These are phyloP conservation scores for Psococerastis gibbosa DNA, from an alignment of 2,888 invertebrate species.

Conservation along the genomic window DNA sequence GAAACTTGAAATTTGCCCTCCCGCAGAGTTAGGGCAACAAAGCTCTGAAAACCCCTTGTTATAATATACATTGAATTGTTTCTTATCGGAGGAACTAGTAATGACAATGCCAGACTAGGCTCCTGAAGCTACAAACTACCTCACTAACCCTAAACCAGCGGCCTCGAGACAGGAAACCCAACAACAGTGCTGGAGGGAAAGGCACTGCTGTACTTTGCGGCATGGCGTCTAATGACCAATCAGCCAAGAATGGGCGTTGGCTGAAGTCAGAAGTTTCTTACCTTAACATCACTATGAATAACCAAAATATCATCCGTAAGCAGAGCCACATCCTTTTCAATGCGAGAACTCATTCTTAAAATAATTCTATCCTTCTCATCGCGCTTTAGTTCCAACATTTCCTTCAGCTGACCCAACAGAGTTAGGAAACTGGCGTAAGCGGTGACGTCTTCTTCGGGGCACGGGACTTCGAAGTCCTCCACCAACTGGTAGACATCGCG, in stretches of 20 bases:
- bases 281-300: slow-evolving; percentile 51
- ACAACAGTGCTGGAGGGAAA: too few species aligned
- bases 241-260: background rate
- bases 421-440: slow-evolving; percentile 42
- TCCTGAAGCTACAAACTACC: too few species aligned
- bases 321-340: slow-evolving; percentile 57
- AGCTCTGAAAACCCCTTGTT: too few species aligned
- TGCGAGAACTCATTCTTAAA: slow-evolving; percentile 45
- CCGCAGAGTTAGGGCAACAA: too few species aligned
- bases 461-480: slow-evolving; percentile 54
- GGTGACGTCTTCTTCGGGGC: slow-evolving; percentile 49
- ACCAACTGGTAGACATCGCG: slow-evolving; percentile 69
- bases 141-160: too few species aligned
- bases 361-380: slow-evolving; percentile 50
- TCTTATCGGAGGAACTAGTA: too few species aligned
- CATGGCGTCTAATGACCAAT: too few species aligned
- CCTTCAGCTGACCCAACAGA: slow-evolving; percentile 39
- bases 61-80: too few species aligned
- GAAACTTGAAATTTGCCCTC: too few species aligned
- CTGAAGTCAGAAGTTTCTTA: slow-evolving; percentile 22
- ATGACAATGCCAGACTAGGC: too few species aligned
- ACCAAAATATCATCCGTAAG: slow-evolving; percentile 53
- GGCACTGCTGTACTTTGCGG: too few species aligned
- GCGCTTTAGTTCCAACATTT: slow-evolving; percentile 46
- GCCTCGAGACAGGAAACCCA: too few species aligned